Base-by-base conservation (phyloP, 2,113 vertebrate species). In the Aspidoscelis tigris region DNA sequence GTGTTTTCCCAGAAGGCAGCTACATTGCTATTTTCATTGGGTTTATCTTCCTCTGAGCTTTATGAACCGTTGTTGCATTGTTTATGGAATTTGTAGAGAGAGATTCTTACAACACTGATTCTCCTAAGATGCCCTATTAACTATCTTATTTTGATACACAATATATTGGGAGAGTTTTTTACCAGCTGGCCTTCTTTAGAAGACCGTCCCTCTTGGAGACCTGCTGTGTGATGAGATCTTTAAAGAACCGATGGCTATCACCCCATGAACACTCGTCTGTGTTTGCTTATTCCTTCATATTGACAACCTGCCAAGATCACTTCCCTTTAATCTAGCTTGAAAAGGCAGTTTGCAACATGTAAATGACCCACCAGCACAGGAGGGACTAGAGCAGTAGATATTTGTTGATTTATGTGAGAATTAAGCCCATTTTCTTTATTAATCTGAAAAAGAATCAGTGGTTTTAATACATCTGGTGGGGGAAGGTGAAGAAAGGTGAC, bases 391-490 rank as follows among this genome's bases (percentile, higher is more conserved):
- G 84, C n/a, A 88, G 0, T 68, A 53, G 55, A 88, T 2, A 70
- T 83, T 21, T 65, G 9, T 7, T 84, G 64, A 44, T 58, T 82
- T 87, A 86, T 82, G 82, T 14, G 14, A 81, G 50, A 84, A 83
- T 84, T 0, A 0, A 74, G 69, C 21, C 75, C 43, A 68, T 2
- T 65, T 47, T 89, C 53, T 73, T 22, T 26, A 39, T 44, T 75
- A 82, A 44, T 82, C 2, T 44, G 73, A 22, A 7, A 61, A 83
- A 55, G 9, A 26, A 88, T 79, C 80, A 86, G 47, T 86, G 33
- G 55, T n/a, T 18, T 58, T 83, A 41, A 41, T 65, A 53, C 22
- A 89, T 53, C 47, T 50, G 82, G 74, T 75, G 79, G 24, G 73
- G 86, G 80, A 41, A 7, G 2, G 21, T 10, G 10, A 66, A 77